phyloP scores from a whole-genome alignment of 2,888 invertebrate species.

The Caenorhabditis sp. region DNA sequence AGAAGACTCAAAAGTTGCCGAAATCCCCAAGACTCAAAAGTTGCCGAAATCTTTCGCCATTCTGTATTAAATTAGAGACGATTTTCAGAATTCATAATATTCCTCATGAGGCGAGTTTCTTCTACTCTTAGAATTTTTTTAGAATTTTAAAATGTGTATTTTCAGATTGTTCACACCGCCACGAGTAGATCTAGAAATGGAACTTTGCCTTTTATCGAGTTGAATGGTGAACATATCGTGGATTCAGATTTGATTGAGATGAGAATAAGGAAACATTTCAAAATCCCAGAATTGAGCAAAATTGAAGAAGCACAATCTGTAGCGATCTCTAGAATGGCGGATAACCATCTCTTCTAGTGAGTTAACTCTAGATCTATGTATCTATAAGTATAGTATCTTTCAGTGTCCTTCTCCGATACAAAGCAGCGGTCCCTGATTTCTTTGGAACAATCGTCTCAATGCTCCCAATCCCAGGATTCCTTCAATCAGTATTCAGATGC shows the following conservation, averaged over 20 bases:
- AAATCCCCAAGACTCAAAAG: conserved; percentile 61
- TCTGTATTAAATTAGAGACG: conserved; percentile 65
- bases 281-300: conserved; percentile 23
- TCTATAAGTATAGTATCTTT: neutral
- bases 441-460: conserved; percentile 20
- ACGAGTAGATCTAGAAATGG: conserved; percentile 26
- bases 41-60: conserved; percentile 66
- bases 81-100: conserved; percentile 63
- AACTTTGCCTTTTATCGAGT: conserved; percentile 35
- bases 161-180: conserved; percentile 15
- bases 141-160: too few relatives aligned
- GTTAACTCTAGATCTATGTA: too few relatives aligned
- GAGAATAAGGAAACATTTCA: conserved; percentile 34
- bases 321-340: conserved; percentile 32
- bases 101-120: conserved; percentile 53
- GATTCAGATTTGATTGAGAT: conserved; percentile 37
- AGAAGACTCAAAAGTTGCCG: too few relatives aligned
- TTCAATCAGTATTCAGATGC: conserved; percentile 21
- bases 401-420: conserved; percentile 8
- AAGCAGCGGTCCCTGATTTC: conserved; percentile 6
- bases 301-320: conserved; percentile 32
- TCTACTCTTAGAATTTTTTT: too few relatives aligned
- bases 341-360: conserved; percentile 39
- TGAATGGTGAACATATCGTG: conserved; percentile 42
- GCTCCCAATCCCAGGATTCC: neutral